Base-by-base conservation (phyloP, 2,113 vertebrate species). In the Embiotoca jacksoni region DNA sequence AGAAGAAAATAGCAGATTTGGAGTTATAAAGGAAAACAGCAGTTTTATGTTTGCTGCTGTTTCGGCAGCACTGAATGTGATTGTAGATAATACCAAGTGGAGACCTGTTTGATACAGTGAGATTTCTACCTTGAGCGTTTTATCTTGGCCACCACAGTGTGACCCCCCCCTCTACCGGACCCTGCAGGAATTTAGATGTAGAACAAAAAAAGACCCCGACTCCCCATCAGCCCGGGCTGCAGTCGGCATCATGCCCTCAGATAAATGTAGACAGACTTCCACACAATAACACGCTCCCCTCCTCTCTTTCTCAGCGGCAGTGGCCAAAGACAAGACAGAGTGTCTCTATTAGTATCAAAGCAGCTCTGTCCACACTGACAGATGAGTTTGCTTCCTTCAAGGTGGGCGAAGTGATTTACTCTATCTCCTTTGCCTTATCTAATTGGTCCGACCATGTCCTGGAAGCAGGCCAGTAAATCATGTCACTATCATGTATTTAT, bases 311-410 rank as follows among this genome's bases (percentile, higher is more conserved):
- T 54, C 47, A 39, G 54, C 52, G 57, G 16, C 72, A 72, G 80
- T 68, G 86, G 80, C 73, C 84, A 85, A 78, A 56, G 70, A 82
- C 72, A 84, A 85, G 80, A 87, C 87, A 37, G 62, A 86, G 82
- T 79, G 68, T 77, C 76, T 85, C 83, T 68, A 86, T 89, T 86
- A 86, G 68, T 55, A 69, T 83, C 76, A 72, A 81, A 89, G 79
- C 33, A 60, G 52, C 67, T 85, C 58, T 80, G 83, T 88, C 71
- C 77, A 78, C 63, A 31, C 23, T 75, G 63, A 87, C 82, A 77
- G 44, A 87, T 82, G 84, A 72, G 11, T 44, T 35, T 30, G 15
- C 67, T 70, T 76, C 77, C 68, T 80, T 73, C 52, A 69, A 75
- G 72, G 82, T 75, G 72, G 72, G 50, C 9, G 5, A 54, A 36